Evolutionary conservation across 2,888 invertebrate species (phyloP).

Genomic region (Scaeva pyrastri): DNA sequence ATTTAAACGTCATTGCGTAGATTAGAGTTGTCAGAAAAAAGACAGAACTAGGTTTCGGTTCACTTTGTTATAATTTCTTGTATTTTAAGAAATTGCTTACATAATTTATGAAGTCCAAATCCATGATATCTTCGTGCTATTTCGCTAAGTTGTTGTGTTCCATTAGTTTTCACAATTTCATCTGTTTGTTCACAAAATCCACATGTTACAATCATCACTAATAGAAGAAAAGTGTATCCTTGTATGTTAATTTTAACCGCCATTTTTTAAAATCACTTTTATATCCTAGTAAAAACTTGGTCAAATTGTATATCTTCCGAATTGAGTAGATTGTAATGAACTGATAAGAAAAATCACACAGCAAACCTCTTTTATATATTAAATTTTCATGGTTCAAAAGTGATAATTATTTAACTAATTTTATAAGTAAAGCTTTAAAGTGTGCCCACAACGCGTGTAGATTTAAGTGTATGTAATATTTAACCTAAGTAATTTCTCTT

Average conservation of each 20-base stretch:
- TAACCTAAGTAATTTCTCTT: conserved; percentile 67
- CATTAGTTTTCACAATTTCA: conserved; percentile 30
- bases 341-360: conserved; percentile 49
- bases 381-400: conserved; percentile 40
- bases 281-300: conserved; percentile 23
- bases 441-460: conserved; percentile 22
- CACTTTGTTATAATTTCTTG: too few species aligned
- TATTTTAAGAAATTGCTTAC: conserved; percentile 48
- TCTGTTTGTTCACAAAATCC: conserved; percentile 57
- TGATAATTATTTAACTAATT: conserved; percentile 73
- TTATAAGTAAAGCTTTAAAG: conserved; percentile 46
- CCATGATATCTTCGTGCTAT: conserved; percentile 61
- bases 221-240: conserved; percentile 34
- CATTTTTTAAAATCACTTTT: conserved; percentile 42
- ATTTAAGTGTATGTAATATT: conserved; percentile 7
- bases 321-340: conserved; percentile 47
- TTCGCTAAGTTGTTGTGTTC: conserved; percentile 41
- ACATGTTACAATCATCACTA: conserved; percentile 47
- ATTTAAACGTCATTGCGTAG: too few species aligned
- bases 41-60: too few species aligned
- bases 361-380: conserved; percentile 67
- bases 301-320: conserved; percentile 8
- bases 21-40: too few species aligned
- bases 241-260: conserved; percentile 33
- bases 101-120: conserved; percentile 63